Base-by-base conservation (phyloP, 1,140 invertebrate genomes). In the Nasonia longicornis region DNA sequence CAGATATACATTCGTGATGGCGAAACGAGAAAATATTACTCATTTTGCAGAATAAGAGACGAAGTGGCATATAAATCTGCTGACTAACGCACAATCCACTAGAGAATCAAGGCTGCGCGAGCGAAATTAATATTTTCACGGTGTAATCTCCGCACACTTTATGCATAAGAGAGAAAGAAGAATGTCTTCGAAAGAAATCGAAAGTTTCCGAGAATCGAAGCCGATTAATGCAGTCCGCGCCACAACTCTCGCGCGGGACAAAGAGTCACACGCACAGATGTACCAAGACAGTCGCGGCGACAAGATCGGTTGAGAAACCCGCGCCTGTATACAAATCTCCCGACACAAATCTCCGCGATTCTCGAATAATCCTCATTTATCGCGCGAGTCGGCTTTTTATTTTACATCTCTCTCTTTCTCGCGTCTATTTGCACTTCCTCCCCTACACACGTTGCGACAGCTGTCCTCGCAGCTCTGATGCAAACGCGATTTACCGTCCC, bases 161-260 rank as follows among this genome's bases (percentile, higher is more conserved):
- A 26, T 26, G 2, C 0, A 52, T 20, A 42, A 2, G 45, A 22
- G 7, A 29, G 16, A 38, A 14, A 22, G 42, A 72, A 72, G n/a
- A 45, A 72, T 20, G n/a, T 12, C 26, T 74, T 26, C 26, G 6
- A 75, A 58, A 48, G 72, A 74, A 58, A 74, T 31, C 22, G 72
- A 74, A 74, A 58, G 72, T 48, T 74, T 73, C 22, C 29, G 12
- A 58, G 26, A 58, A 74, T 20, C 22, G 20, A 73, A 29, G 16
- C 20, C 22, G 29, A 26, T 22, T 22, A 48, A 58, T 7, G 52
- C 52, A 58, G 3, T n/a, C 52, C 0, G 3, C 1, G 26, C 26
- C 26, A 3, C 52, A 7, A 14, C 38, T 42, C 38, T 42, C 38
- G 38, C 38, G 31, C 26, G 26, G 26, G 3, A 35, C 31, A 42